A percentile compares a stretch with the other conserved stretches of the same genome.
phyloP scores from a whole-genome alignment of 2,113 vertebrate genomes.

The Thunnus maccoyii region DNA sequence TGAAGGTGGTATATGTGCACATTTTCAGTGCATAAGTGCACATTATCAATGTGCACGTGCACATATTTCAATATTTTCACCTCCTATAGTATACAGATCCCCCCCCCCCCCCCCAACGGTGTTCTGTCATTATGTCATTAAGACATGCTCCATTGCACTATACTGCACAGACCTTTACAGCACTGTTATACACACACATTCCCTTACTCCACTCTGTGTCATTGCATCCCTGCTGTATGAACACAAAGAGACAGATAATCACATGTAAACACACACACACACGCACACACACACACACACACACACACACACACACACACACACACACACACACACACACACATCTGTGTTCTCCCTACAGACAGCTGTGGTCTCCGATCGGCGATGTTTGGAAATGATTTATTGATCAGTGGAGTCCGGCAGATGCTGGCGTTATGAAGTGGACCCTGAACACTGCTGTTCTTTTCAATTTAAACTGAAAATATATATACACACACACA shows the following conservation, averaged over 20 bases:
- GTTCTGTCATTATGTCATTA: slow-evolving; percentile 21
- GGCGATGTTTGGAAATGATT: slow-evolving; percentile 41
- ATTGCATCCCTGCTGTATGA: not conserved
- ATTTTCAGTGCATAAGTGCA: too few relatives aligned
- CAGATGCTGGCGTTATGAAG: slow-evolving; percentile 20
- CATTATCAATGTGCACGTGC: too few relatives aligned
- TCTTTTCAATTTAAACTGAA: slow-evolving; percentile 18
- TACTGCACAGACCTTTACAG: slow-evolving; percentile 2
- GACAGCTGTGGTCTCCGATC: slow-evolving; percentile 26
- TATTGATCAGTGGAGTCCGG: slow-evolving; percentile 40
- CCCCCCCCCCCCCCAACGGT: not conserved
- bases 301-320: not conserved
- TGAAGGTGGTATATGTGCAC: too few relatives aligned
- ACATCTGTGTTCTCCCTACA: not conserved
- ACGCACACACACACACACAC: not conserved
- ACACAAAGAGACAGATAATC: slow-evolving; percentile 1
- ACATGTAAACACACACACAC: not conserved
- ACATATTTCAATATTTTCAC: too few relatives aligned
- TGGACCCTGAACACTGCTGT: slow-evolving; percentile 12
- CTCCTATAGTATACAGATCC: not conserved
- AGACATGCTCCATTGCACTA: slow-evolving; percentile 36
- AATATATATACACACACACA: slow-evolving; percentile 8
- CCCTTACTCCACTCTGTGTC: not conserved
- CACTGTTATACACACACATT: not conserved
- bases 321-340: not conserved